phyloP scores from a whole-genome alignment of 2,113 vertebrate genomes.

The Periophthalmus modestus region DNA sequence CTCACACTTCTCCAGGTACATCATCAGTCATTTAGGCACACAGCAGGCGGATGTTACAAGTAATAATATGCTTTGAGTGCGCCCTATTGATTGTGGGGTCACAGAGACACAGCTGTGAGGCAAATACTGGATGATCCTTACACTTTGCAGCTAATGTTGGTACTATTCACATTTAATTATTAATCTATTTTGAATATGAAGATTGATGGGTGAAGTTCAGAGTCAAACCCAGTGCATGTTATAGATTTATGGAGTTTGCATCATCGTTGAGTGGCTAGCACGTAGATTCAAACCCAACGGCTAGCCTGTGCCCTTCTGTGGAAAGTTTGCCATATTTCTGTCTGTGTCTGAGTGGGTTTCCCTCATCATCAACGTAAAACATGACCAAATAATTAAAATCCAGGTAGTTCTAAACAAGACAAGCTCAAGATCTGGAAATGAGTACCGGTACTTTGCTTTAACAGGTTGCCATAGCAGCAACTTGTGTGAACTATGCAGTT shows the following conservation, averaged over 20 bases:
- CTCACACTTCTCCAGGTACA: constrained; percentile 49
- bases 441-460: too few relatives aligned
- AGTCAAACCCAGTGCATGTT: background rate
- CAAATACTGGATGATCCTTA: background rate
- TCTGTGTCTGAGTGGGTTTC: too few relatives aligned
- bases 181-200: background rate
- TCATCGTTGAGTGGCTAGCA: too few relatives aligned
- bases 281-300: too few relatives aligned
- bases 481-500: too few relatives aligned
- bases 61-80: background rate
- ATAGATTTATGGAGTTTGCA: background rate
- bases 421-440: too few relatives aligned
- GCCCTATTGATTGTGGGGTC: constrained; percentile 33
- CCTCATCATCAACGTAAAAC: too few relatives aligned
- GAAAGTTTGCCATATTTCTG: too few relatives aligned
- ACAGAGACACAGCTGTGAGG: constrained; percentile 5
- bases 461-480: too few relatives aligned
- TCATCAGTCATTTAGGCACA: background rate
- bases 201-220: background rate
- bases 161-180: background rate
- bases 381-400: too few relatives aligned
- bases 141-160: background rate
- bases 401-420: too few relatives aligned
- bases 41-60: background rate
- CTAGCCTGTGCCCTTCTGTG: too few relatives aligned